A percentile compares a stretch with the other conserved stretches of the same genome.
Evolutionary conservation across 1,140 invertebrate genomes (phyloP).

Genomic region (Lasioglossum baleicum): DNA sequence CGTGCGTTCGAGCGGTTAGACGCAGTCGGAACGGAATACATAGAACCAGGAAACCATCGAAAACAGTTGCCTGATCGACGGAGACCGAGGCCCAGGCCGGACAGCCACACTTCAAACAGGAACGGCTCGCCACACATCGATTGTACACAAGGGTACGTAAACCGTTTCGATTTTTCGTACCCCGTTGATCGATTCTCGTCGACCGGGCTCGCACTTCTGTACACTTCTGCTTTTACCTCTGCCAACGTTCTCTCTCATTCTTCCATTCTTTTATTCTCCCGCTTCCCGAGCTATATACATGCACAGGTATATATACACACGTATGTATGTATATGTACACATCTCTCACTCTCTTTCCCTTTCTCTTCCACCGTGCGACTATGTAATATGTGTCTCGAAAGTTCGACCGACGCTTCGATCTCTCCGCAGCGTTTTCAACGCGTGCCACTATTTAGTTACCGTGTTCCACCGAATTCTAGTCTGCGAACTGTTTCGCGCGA

Average conservation of each 20-base stretch:
- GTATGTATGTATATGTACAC: too few species aligned
- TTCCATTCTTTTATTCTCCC: too few species aligned
- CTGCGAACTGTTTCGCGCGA: neutral
- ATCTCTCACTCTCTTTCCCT: too few species aligned
- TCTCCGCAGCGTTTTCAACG: neutral
- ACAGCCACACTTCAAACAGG: slow-evolving; percentile 20
- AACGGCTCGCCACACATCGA: slow-evolving; percentile 37
- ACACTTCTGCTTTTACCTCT: too few species aligned
- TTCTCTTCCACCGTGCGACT: too few species aligned
- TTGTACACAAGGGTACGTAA: slow-evolving; percentile 21
- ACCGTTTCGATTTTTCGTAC: slow-evolving; percentile 20
- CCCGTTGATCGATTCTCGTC: neutral
- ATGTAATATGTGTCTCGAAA: neutral
- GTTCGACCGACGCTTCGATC: neutral
- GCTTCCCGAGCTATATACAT: too few species aligned
- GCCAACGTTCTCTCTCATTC: too few species aligned
- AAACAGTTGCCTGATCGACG: slow-evolving; percentile 2
- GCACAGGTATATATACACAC: too few species aligned
- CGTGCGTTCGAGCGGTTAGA: slow-evolving; percentile 10
- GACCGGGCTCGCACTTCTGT: too few species aligned
- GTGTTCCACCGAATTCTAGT: too few species aligned
- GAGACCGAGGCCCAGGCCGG: neutral
- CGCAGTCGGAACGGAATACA: neutral
- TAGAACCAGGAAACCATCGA: slow-evolving; percentile 2
- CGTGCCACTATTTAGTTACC: too few species aligned